A percentile compares a stretch with the other conserved stretches of the same genome.
Evolutionary conservation across 1,140 invertebrate species (phyloP).

Genomic region (Pogonus chalceus): DNA sequence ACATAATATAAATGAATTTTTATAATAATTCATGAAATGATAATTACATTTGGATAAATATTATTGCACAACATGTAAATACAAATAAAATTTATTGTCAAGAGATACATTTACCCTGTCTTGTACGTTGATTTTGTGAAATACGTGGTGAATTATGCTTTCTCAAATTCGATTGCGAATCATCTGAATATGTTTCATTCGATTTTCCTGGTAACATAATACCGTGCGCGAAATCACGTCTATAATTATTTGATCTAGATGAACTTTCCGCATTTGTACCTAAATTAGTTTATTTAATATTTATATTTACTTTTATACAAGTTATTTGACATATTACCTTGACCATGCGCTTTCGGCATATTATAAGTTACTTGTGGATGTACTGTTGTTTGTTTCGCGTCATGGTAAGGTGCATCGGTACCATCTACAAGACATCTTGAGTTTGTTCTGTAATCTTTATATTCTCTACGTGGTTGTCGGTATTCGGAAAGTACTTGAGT

Average conservation of each 20-base stretch:
- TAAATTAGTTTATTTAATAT: not conserved
- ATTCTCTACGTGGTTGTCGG: constrained; percentile 29
- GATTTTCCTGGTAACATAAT: constrained; percentile 14
- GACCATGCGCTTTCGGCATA: constrained; percentile 31
- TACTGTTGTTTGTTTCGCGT: constrained; percentile 21
- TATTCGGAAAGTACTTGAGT: constrained; percentile 31
- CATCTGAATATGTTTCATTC: constrained; percentile 23
- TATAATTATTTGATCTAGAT: constrained; percentile 23
- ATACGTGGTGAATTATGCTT: constrained; percentile 17
- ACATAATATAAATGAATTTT: too few relatives aligned
- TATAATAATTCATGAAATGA: too few relatives aligned
- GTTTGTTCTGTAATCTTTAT: constrained; percentile 25
- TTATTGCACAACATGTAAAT: too few relatives aligned
- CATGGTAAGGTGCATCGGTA: constrained; percentile 9
- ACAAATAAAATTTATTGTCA: too few relatives aligned
- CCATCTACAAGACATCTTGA: constrained; percentile 12
- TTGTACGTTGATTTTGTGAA: not conserved
- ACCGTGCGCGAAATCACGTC: constrained; percentile 28
- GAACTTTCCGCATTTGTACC: constrained; percentile 10
- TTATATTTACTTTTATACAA: not conserved
- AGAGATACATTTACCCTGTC: not conserved
- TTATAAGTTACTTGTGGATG: constrained; percentile 31
- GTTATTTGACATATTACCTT: not conserved
- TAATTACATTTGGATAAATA: too few relatives aligned
- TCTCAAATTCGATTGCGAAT: constrained; percentile 18